Base-by-base conservation (phyloP, 2,113 vertebrate species). In the Barbus barbus region DNA sequence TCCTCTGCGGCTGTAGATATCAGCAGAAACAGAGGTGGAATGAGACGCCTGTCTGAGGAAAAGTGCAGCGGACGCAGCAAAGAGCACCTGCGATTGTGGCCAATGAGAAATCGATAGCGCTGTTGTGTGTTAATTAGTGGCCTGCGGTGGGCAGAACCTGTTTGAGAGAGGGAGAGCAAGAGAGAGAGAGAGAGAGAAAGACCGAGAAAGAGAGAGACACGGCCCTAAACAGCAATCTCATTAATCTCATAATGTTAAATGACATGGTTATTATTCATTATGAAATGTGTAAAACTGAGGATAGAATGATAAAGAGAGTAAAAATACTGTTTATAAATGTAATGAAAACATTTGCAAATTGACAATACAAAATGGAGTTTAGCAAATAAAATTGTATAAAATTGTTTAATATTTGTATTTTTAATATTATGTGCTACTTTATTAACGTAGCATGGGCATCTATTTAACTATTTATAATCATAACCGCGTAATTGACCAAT, bases 71-170 rank as follows among this genome's bases (percentile, higher is more conserved):
- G n/a, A n/a, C n/a, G n/a, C n/a, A n/a, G n/a, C n/a, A n/a, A n/a
- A n/a, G n/a, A n/a, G n/a, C n/a, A n/a, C n/a, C n/a, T n/a, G n/a
- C n/a, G n/a, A n/a, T n/a, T 87, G 85, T 88, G 41, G 44, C 5
- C 11, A 90, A 89, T 20, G 83, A 88, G 86, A 89, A 93, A 92
- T 93, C 91, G 0, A 92, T 91, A 67, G 69, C 69, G 78, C 67
- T 89, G 86, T 53, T 89, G 88, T 9, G 65, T 87, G 91, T 92
- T 88, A 91, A 92, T 92, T 90, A 91, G 87, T 78, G 67, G 0
- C 61, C 33, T 78, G 82, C 60, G 74, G 53, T 73, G 11, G 69
- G 84, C 86, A 67, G 83, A 81, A 14, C 5, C 56, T 48, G 71
- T 41, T 26, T 5, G 46, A 48, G 46, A 48, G 46, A 48, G 53